Base-by-base conservation (phyloP, 2,888 invertebrate genomes). In the Perdita meconis region DNA sequence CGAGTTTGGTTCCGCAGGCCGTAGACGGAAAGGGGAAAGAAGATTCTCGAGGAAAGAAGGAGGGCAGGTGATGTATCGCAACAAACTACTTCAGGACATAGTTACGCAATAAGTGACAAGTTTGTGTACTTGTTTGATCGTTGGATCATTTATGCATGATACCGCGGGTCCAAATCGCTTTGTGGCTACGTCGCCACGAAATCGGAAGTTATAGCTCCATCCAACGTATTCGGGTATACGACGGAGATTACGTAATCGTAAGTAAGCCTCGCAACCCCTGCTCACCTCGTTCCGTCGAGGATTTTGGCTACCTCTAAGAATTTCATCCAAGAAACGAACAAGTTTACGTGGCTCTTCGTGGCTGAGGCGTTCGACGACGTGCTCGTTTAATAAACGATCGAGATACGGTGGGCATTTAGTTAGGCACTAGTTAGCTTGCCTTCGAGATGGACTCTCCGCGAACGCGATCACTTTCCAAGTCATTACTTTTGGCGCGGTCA, bases 51-150 rank as follows among this genome's bases (percentile, higher is more conserved):
- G n/a, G 56, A 69, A 67, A 42, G 67, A 47, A 36, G 44, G 50
- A 55, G 22, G 38, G 38, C 50, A 19, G 38, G 26, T 36, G 57
- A 68, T 60, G 64, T 65, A 81, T 79, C 71, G 85, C 71, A 51
- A 77, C 66, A 63, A 67, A 55, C 65, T 71, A 60, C 76, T 68
- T 74, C 83, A 80, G 82, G 34, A 51, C 60, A 75, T 87, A 85
- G 88, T 87, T 87, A 85, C 83, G 74, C 81, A 83, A 88, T 89
- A 89, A 90, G 89, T 89, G 89, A 90, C 87, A 90, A 88, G 87
- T 90, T 90, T 88, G 87, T 88, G 89, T 78, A 89, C 78, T 82
- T 71, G 78, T 78, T 68, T 78, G 83, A 85, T 84, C 86, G 81
- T 84, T 80, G 80, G 86, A 87, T 89, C 87, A 84, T 86, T 88